Percentiles rank a stretch among this genome's conserved stretches.
phyloP scores from a whole-genome alignment of 2,797 vertebrate species.

The Babyrousa celebensis region DNA sequence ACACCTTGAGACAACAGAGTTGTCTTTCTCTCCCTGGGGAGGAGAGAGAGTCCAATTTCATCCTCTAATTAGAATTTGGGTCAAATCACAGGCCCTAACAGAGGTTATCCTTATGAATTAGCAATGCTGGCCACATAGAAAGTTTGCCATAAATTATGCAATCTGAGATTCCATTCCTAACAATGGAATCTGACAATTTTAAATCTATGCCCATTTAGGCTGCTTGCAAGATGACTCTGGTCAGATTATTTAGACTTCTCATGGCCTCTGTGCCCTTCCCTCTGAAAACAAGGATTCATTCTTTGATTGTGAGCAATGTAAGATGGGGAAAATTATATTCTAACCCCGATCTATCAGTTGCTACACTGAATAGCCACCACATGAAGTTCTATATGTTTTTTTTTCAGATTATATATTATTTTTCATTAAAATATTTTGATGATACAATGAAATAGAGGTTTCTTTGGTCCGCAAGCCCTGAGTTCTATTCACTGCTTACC shows the following conservation, averaged over 20 bases:
- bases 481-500: neutral
- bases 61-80: conserved; percentile 5
- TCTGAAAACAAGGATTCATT: neutral
- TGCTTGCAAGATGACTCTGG: neutral
- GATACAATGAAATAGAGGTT: conserved; percentile 31
- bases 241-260: neutral
- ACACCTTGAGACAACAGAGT: neutral
- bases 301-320: neutral
- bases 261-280: neutral
- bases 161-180: neutral
- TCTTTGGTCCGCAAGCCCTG: neutral
- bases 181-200: conserved; percentile 7
- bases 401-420: conserved; percentile 32
- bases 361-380: neutral
- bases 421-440: conserved; percentile 43
- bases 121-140: neutral
- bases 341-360: neutral
- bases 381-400: neutral
- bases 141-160: conserved; percentile 8
- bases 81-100: neutral
- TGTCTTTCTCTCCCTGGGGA: neutral
- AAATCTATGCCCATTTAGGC: neutral
- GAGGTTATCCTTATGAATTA: conserved; percentile 43
- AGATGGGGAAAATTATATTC: neutral
- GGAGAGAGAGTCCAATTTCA: neutral